Conservation (phyloP, 2,888 invertebrate species). For the Monoplex corrugatus region DNA sequence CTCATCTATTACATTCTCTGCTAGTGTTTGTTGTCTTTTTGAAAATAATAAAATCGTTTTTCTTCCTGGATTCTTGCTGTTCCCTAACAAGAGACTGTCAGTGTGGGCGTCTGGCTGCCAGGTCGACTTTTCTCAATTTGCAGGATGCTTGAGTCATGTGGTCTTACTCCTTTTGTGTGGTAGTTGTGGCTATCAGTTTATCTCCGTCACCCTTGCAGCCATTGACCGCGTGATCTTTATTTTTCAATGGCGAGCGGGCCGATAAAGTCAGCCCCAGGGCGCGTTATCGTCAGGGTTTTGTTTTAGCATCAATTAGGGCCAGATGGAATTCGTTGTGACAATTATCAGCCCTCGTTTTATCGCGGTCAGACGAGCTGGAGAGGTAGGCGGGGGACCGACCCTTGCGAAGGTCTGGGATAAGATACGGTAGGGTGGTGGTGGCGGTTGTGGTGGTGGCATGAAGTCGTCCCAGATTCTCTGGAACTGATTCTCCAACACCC, state of each 20-base stretch:
- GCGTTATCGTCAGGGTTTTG: conserved; percentile 48
- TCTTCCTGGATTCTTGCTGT: too few species aligned
- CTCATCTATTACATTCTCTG: too few species aligned
- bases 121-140: too few species aligned
- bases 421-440: too few species aligned
- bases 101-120: too few species aligned
- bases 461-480: background rate
- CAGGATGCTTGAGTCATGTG: too few species aligned
- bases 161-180: too few species aligned
- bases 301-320: conserved; percentile 57
- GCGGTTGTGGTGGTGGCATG: conserved; percentile 33
- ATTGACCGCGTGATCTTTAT: conserved; percentile 49
- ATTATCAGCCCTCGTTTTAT: conserved; percentile 49
- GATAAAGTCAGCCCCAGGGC: conserved; percentile 21
- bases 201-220: conserved; percentile 29
- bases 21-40: too few species aligned
- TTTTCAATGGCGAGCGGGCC: conserved; percentile 32
- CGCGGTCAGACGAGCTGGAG: conserved; percentile 39
- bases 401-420: conserved; percentile 45
- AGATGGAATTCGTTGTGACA: conserved; percentile 56
- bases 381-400: conserved; percentile 47
- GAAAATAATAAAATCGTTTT: too few species aligned
- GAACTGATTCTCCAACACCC: conserved; percentile 17
- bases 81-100: too few species aligned
- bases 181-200: background rate